Percentiles rank a stretch among this genome's conserved stretches.
Evolutionary conservation across 2,797 vertebrate genomes (phyloP).

Genomic region (Megalops cyprinoides): DNA sequence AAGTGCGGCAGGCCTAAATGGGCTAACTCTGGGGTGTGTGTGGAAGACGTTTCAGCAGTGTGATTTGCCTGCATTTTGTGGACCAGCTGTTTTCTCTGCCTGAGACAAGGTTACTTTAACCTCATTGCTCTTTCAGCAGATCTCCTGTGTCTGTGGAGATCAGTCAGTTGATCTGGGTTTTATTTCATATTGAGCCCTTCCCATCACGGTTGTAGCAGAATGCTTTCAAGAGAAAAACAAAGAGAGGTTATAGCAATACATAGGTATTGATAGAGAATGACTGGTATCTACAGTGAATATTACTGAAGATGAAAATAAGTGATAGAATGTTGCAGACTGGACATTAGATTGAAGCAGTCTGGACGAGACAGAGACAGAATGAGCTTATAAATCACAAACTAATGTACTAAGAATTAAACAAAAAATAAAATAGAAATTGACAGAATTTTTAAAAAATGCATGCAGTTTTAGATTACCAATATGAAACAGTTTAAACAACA

Average conservation of each 20-base stretch:
- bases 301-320: too few species aligned
- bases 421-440: too few species aligned
- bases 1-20: background rate
- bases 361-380: background rate
- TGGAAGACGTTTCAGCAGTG: too few species aligned
- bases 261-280: background rate
- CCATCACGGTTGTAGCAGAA: background rate
- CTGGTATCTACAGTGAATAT: background rate
- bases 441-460: too few species aligned
- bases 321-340: background rate
- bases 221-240: background rate
- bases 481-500: too few species aligned
- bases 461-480: too few species aligned
- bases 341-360: background rate
- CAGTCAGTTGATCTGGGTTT: background rate
- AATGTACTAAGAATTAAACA: background rate
- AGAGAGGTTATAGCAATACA: background rate
- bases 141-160: background rate
- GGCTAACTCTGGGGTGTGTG: background rate
- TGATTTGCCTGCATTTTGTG: background rate
- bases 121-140: background rate
- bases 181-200: too few species aligned
- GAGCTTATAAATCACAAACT: too few species aligned
- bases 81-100: background rate
- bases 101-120: background rate